Evolutionary conservation across 2,888 invertebrate genomes (phyloP).

Genomic region (Cenopis cana): DNA sequence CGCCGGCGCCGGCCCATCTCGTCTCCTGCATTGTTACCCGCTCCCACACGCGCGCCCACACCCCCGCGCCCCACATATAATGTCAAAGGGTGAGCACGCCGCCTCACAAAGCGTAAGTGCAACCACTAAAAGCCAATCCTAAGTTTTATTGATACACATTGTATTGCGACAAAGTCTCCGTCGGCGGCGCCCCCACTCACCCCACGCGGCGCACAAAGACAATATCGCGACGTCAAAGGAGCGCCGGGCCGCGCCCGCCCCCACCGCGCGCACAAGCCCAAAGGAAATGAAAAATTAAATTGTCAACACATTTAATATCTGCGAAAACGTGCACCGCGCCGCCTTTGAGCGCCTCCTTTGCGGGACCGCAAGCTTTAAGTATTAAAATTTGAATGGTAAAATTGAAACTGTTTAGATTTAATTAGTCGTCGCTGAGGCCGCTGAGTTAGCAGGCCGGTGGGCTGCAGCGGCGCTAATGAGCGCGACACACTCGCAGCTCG

Average conservation of each 20-base stretch:
- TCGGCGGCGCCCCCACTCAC: conserved; percentile 77
- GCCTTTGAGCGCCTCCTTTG: conserved; percentile 82
- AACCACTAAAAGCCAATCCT: conserved; percentile 86
- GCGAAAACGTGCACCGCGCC: conserved; percentile 84
- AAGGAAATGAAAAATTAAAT: conserved; percentile 86
- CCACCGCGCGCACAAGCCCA: conserved; percentile 66
- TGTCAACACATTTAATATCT: conserved; percentile 86
- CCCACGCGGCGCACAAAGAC: conserved; percentile 84
- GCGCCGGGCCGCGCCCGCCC: conserved; percentile 64
- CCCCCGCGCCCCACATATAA: conserved; percentile 72
- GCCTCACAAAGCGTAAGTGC: conserved; percentile 85
- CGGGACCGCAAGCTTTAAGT: conserved; percentile 79
- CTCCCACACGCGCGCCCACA: conserved; percentile 56
- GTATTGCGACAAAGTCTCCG: conserved; percentile 86
- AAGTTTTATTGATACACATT: conserved; percentile 86
- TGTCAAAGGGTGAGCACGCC: conserved; percentile 84
- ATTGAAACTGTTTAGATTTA: conserved; percentile 83
- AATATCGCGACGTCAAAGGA: conserved; percentile 86
- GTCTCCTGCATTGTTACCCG: conserved; percentile 66
- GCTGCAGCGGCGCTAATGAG: conserved; percentile 81
- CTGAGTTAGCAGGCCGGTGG: conserved; percentile 65
- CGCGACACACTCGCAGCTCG: conserved; percentile 63
- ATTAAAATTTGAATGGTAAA: conserved; percentile 82
- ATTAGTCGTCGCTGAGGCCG: conserved; percentile 68
- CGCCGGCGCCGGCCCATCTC: conserved; percentile 70